Evolutionary conservation across 2,113 vertebrate species (phyloP).

Genomic region (Pelvicachromis taeniatus): DNA sequence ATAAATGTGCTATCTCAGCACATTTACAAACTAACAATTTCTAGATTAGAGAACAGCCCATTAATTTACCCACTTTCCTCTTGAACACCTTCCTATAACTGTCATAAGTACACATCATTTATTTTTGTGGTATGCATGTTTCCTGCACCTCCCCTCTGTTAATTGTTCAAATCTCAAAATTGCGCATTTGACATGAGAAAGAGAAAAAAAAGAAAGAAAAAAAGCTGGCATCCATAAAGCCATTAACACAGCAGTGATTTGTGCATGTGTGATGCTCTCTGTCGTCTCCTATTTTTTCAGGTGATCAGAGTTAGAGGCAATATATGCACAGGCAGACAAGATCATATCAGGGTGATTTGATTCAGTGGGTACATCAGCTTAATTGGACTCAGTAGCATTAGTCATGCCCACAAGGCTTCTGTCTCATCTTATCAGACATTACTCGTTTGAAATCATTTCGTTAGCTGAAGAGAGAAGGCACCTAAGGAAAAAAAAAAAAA

Average conservation of each 20-base stretch:
- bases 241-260: background rate
- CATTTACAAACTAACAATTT: background rate
- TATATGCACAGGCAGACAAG: slow-evolving; percentile 51
- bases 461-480: slow-evolving; percentile 9
- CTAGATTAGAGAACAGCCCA: background rate
- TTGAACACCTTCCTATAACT: background rate
- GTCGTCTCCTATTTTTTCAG: slow-evolving; percentile 23
- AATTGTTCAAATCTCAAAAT: background rate
- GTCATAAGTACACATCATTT: background rate
- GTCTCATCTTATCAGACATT: slow-evolving; percentile 39
- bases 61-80: background rate
- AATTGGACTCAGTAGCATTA: slow-evolving; percentile 62
- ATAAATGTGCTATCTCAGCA: background rate
- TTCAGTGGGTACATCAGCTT: slow-evolving; percentile 56
- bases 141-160: background rate
- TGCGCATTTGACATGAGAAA: background rate
- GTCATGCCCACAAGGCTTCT: slow-evolving; percentile 61
- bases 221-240: background rate
- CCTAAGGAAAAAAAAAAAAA: background rate
- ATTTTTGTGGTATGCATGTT: background rate
- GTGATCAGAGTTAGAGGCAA: slow-evolving; percentile 45
- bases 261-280: background rate
- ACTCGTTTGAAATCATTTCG: slow-evolving; percentile 39
- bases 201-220: background rate
- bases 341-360: slow-evolving; percentile 60